These are phyloP conservation scores for Drosophila ironensis DNA, from an alignment of 1,140 invertebrate species.

Conservation along the genomic window DNA sequence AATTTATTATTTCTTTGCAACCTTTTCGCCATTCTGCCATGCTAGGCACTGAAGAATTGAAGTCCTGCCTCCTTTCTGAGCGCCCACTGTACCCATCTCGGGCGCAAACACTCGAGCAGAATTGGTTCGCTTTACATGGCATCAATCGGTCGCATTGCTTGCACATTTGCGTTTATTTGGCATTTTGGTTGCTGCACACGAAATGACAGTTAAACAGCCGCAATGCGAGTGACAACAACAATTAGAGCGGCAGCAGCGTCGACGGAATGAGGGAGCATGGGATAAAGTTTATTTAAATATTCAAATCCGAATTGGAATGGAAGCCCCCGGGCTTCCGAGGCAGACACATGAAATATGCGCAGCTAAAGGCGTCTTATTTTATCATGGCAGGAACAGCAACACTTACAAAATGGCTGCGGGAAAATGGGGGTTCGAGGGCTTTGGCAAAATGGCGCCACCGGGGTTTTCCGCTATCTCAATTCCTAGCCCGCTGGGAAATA, in stretches of 20 bases:
- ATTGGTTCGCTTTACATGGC: too few species aligned
- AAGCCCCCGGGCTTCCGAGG: neutral
- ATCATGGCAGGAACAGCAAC: conserved; percentile 16
- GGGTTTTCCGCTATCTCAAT: neutral
- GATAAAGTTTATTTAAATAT: conserved; percentile 49
- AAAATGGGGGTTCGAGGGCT: neutral
- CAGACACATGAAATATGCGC: conserved; percentile 14
- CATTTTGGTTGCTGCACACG: conserved; percentile 50
- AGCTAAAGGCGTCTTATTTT: conserved; percentile 16
- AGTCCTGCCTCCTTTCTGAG: too few species aligned
- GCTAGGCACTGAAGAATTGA: too few species aligned
- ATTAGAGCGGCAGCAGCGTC: neutral
- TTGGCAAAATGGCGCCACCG: neutral
- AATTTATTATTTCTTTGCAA: neutral
- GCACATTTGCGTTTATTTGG: conserved; percentile 46
- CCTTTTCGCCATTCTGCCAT: neutral
- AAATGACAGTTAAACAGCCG: conserved; percentile 66
- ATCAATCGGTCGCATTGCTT: conserved; percentile 18
- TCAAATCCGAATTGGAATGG: conserved; percentile 41
- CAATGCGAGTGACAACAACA: conserved; percentile 30
- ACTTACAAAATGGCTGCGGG: neutral
- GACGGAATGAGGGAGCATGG: neutral
- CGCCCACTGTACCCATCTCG: conserved; percentile 16
- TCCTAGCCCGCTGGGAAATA: neutral
- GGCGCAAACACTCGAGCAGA: conserved; percentile 11